These are phyloP conservation scores for Pomacea maculata DNA, from an alignment of 1,140 invertebrate species.

Conservation along the genomic window DNA sequence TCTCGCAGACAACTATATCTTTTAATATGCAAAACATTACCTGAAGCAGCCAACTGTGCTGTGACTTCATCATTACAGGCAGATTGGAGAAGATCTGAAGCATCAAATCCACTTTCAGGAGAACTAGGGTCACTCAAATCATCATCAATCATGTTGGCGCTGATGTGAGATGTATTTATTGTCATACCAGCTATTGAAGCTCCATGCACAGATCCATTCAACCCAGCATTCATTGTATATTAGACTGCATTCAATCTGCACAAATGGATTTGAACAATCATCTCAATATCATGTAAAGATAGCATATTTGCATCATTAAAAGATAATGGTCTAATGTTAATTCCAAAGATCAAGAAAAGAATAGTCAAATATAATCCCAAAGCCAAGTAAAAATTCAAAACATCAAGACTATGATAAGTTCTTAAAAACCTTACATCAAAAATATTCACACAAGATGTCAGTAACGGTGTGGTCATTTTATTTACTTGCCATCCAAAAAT, in stretches of 20 bases:
- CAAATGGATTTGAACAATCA: neutral
- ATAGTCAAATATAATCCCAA: too few relatives aligned
- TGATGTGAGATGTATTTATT: conserved; percentile 34
- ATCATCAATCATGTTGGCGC: conserved; percentile 51
- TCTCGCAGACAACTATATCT: too few relatives aligned
- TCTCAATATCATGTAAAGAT: neutral
- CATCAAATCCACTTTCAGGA: conserved; percentile 66
- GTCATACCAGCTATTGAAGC: conserved; percentile 25
- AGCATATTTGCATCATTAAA: neutral
- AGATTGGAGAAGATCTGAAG: conserved; percentile 63
- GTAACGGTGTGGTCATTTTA: too few relatives aligned
- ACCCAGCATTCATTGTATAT: conserved; percentile 28
- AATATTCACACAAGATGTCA: too few relatives aligned
- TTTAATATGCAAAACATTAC: conserved; percentile 56
- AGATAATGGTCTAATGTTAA: neutral
- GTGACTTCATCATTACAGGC: conserved; percentile 85
- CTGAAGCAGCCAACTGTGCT: conserved; percentile 92
- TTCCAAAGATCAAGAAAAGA: neutral
- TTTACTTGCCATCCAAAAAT: too few relatives aligned
- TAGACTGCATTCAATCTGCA: neutral
- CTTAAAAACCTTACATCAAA: too few relatives aligned
- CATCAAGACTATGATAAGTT: too few relatives aligned
- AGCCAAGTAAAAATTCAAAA: too few relatives aligned
- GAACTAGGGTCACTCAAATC: conserved; percentile 63
- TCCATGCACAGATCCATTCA: conserved; percentile 29